Percentiles rank a stretch among this genome's conserved stretches.
phyloP scores from a whole-genome alignment of 2,888 invertebrate genomes.

The Axea sp. region DNA sequence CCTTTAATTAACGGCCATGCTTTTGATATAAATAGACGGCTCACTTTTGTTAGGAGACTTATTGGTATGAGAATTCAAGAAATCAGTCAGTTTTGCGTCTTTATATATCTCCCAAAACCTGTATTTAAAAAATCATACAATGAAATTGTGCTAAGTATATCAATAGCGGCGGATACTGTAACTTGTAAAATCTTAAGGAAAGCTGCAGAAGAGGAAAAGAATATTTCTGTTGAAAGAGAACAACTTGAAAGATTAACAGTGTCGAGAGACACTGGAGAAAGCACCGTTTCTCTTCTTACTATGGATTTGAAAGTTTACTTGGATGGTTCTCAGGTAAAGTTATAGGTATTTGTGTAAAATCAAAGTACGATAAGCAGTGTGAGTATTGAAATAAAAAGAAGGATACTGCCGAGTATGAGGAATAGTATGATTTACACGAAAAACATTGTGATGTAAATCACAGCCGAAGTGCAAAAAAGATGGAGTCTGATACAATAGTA shows the following conservation, averaged over 20 bases:
- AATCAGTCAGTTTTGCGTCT: slow-evolving; percentile 2
- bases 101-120: not conserved
- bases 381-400: slow-evolving; percentile 29
- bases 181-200: too few species aligned
- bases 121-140: too few species aligned
- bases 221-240: too few species aligned
- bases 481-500: not conserved
- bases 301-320: slow-evolving; percentile 3
- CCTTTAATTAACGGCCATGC: slow-evolving; percentile 6
- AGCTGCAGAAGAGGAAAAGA: too few species aligned
- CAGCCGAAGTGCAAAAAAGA: not conserved
- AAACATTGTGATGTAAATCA: not conserved
- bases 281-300: too few species aligned
- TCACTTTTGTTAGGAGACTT: not conserved
- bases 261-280: too few species aligned
- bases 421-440: too few species aligned
- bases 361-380: slow-evolving; percentile 53
- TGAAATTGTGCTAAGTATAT: too few species aligned
- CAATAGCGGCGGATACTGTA: too few species aligned
- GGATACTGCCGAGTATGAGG: not conserved
- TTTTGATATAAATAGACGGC: slow-evolving; percentile 30
- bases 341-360: slow-evolving; percentile 48
- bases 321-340: slow-evolving; percentile 50
- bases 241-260: too few species aligned
- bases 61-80: not conserved